A percentile compares a stretch with the other conserved stretches of the same genome.
Conservation (phyloP, 2,888 invertebrate species). For the Bibio marci region DNA sequence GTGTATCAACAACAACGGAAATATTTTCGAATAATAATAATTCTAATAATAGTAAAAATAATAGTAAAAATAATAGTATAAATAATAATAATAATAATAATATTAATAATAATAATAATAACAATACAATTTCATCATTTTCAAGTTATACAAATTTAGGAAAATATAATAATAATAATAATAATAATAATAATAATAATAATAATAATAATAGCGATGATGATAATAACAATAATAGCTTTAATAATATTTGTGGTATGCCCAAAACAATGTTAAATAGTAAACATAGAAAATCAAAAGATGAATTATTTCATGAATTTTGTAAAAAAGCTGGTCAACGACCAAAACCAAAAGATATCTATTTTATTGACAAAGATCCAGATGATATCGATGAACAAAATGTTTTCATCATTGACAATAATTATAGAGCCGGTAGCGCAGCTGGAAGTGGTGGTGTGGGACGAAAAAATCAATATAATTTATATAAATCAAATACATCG, state of each 20-base stretch:
- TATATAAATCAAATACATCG: slow-evolving; percentile 21
- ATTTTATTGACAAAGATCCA: slow-evolving; percentile 19
- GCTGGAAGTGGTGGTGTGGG: slow-evolving; percentile 16
- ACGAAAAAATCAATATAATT: slow-evolving; percentile 8
- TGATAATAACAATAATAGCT: slow-evolving; percentile 5
- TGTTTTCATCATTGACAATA: slow-evolving; percentile 13
- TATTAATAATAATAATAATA: neutral
- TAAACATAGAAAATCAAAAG: slow-evolving; percentile 22
- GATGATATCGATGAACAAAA: slow-evolving; percentile 9
- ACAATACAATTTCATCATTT: neutral
- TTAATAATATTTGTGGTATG: slow-evolving; percentile 19
- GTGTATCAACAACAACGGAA: slow-evolving; percentile 27
- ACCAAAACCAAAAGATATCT: slow-evolving; percentile 26
- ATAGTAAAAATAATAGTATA: too few species aligned
- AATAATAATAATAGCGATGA: neutral
- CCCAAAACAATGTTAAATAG: slow-evolving; percentile 17
- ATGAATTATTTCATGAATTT: slow-evolving; percentile 27
- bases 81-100: neutral
- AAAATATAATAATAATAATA: neutral
- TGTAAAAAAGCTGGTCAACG: slow-evolving; percentile 24
- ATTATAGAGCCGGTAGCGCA: too few species aligned
- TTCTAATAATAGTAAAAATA: too few species aligned
- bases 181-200: too few species aligned
- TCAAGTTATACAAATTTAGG: neutral
- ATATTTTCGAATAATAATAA: slow-evolving; percentile 15